Evolutionary conservation across 1,140 invertebrate genomes (phyloP), one percentile per base, ranked within the genome.

Genomic region (Matsumurasca onukii): DNA sequence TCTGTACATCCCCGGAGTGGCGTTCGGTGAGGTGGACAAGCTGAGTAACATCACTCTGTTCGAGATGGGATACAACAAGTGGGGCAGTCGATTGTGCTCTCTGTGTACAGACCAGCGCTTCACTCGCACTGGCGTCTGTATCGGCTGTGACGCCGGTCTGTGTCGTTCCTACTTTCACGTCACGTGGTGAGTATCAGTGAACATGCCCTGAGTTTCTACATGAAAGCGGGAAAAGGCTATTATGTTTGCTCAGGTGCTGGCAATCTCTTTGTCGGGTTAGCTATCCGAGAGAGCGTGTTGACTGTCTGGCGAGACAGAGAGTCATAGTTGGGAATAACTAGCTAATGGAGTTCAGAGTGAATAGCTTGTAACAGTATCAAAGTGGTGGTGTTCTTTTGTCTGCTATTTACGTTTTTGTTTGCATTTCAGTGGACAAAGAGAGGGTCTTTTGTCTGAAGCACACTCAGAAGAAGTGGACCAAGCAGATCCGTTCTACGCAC

Each of bases 91-190:
- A 75, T 82, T 86, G 1, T 97, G 95, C 78, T 87, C 86, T 20
- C 78, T 98, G 2, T 99, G 97, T 78, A 88, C 91, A 76, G 94
- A 98, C 80, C 85, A 88, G 5, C 82, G 93, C 29, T 91, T 91
- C 75, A 89, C 93, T 31, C 84, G 93, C 17, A 97, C 95, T 3
- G 98, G 98, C 3, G 94, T 99, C 2, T 95, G 93, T 76, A 95
- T 99, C 65, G 90, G 91, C 71, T 99, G 97, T 81, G 98, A 99
- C 82, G 97, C 97, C 27, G 97, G 97, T 27, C 91, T 99, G 87
- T 99, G 97, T 82, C 90, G 95, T 76, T 95, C 91, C 0, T 96
- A 93, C 82, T 98, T 99, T 80, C 98, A 99, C 81, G 96, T 98
- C 24, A 98, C 96, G 13, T 99, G 94, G 92, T 94, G 83, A 80